Base-by-base conservation (phyloP, 37 sponge, comb jelly and placozoan genomes). In the Crambe crambe region DNA sequence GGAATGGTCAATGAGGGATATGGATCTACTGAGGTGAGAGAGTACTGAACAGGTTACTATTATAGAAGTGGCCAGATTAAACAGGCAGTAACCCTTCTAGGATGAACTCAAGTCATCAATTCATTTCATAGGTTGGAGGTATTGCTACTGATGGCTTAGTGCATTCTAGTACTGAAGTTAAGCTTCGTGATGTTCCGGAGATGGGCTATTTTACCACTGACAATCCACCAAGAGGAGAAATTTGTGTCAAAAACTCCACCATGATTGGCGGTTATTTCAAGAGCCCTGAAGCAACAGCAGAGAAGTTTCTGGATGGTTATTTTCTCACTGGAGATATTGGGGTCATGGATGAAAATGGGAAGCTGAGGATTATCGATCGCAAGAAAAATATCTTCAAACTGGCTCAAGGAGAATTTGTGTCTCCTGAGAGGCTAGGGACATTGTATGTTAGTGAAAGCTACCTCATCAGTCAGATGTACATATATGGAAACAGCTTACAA, bases 331-430 rank as follows among this genome's bases (percentile, higher is more conserved):
- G 89, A 2, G 89, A 89, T 58, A 89, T 89, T 79, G 89, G 74
- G 3, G 70, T 59, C 47, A 60, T 42, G 68, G 73, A 78, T 3
- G n/a, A 35, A n/a, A 22, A 10, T 70, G 84, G 70, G 22, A n/a
- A 83, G 15, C 41, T 71, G 22, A 29, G 21, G 9, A 69, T 78
- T 15, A 77, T 78, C 56, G 75, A 74, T 58, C 73, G 89, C 0
- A 83, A 78, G 75, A 89, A 89, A 75, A 89, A 89, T 37, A 44
- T 89, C 38, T 89, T 89, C 80, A 89, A 89, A 42, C 75, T 89
- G 58, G 64, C 89, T 1, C 89, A 89, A 66, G 89, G 89, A 25
- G 88, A 87, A 72, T 87, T 87, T 80, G 81, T 87, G 40, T 75
- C 88, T 1, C 88, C 88, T 10, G 80, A 80, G 56, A 64, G 75